Evolutionary conservation across 2,797 vertebrate species (phyloP).

Genomic region (Danio jaintianensis): DNA sequence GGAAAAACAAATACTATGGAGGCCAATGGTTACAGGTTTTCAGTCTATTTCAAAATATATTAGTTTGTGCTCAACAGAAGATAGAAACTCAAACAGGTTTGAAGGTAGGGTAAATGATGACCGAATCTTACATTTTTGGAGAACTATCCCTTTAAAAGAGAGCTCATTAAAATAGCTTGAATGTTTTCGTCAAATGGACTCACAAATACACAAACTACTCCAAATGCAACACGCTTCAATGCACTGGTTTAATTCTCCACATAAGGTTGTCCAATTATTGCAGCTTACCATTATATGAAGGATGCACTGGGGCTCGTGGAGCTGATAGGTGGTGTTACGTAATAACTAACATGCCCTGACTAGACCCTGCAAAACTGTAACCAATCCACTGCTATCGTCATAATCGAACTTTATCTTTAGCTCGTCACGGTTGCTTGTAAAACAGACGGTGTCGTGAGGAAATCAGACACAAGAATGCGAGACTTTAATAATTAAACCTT

Average conservation of each 20-base stretch:
- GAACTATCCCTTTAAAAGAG: not conserved
- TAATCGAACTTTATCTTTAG: not conserved
- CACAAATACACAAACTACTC: not conserved
- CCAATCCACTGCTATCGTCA: constrained; percentile 38
- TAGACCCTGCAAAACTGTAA: constrained; percentile 37
- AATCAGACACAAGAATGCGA: not conserved
- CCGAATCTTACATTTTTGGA: too few species aligned
- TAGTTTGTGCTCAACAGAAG: too few species aligned
- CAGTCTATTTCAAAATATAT: too few species aligned
- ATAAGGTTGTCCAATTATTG: constrained; percentile 35
- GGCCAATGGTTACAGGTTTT: too few species aligned
- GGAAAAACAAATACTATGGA: too few species aligned
- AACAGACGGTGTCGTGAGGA: not conserved
- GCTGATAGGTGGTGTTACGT: constrained; percentile 82
- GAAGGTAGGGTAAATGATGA: too few species aligned
- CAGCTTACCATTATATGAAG: constrained; percentile 55
- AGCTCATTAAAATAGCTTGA: not conserved
- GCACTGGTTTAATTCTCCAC: not conserved
- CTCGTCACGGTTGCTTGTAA: constrained; percentile 12
- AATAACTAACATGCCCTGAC: constrained; percentile 72
- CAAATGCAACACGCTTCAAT: not conserved
- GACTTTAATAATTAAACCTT: constrained; percentile 27
- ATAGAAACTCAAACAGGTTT: too few species aligned
- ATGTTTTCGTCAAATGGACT: constrained; percentile 1
- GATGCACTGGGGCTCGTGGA: constrained; percentile 61